phyloP scores from a whole-genome alignment of 2,888 invertebrate genomes.

The Drosophila mercatorum region DNA sequence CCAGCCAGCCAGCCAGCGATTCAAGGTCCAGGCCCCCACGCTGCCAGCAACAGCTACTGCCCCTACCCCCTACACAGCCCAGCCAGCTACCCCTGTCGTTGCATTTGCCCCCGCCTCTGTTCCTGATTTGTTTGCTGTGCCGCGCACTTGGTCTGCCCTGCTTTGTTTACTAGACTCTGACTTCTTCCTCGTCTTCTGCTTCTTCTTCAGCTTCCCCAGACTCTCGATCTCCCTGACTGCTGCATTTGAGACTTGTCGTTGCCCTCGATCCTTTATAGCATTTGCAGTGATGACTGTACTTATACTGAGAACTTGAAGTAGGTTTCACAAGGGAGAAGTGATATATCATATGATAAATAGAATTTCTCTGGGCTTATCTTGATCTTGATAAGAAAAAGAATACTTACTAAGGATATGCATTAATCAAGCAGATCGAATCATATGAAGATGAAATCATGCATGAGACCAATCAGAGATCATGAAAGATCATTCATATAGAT shows the following conservation, averaged over 20 bases:
- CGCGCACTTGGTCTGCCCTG: slow-evolving; percentile 41
- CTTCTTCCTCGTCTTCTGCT: slow-evolving; percentile 16
- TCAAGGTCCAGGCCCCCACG: slow-evolving; percentile 38
- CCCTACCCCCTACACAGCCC: slow-evolving; percentile 8
- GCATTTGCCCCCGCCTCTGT: not conserved
- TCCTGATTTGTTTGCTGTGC: slow-evolving; percentile 63
- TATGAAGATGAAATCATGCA: not conserved
- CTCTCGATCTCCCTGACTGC: slow-evolving; percentile 4
- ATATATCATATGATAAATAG: no score
- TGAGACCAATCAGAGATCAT: not conserved
- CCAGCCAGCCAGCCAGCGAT: slow-evolving; percentile 1
- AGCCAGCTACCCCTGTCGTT: not conserved
- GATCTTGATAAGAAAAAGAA: not conserved
- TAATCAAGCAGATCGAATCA: not conserved
- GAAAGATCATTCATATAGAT: not conserved
- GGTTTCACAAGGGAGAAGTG: not conserved
- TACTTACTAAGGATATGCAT: not conserved
- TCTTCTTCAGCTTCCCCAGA: slow-evolving; percentile 16
- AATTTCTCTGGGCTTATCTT: not conserved
- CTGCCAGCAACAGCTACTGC: not conserved
- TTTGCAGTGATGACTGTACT: slow-evolving; percentile 58
- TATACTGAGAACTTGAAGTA: not conserved
- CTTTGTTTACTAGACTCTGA: slow-evolving; percentile 48
- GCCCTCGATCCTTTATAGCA: slow-evolving; percentile 58
- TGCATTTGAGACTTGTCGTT: slow-evolving; percentile 26